Base-by-base conservation (phyloP, 2,888 invertebrate species). In the Alentia gelatinosa region DNA sequence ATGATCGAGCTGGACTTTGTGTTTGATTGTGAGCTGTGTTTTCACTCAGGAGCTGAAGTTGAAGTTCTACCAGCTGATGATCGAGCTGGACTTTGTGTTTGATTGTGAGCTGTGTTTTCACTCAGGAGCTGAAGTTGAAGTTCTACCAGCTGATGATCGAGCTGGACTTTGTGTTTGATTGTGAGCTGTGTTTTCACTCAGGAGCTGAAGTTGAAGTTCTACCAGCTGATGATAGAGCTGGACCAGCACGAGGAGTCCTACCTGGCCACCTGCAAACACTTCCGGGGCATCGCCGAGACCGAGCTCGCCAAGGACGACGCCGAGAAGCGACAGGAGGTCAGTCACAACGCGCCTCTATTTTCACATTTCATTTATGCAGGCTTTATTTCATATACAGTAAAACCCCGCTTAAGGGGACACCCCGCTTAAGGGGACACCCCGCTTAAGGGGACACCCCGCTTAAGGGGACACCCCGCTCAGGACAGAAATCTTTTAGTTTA, bases 1-100 rank as follows among this genome's bases (percentile, higher is more conserved):
- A 99, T 99, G 99, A 99, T 99, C 96, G 98, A 98, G 93, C 97
- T 99, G 86, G 99, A 99, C 96, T n/a, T n/a, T n/a, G n/a, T n/a
- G n/a, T n/a, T n/a, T n/a, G n/a, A n/a, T n/a, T n/a, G n/a, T n/a
- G n/a, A n/a, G n/a, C n/a, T n/a, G n/a, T n/a, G 47, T 42, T 42
- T 42, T 42, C 15, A 42, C 47, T 42, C 95, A 97, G 96, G 96
- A 97, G 68, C 95, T 97, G 91, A 98, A 98, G 96, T 95, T 98
- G 91, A 97, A 97, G 96, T 98, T 97, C 95, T 98, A 97, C 95
- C 97, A 97, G 96, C 96, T 98, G 93, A 99, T 99, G 99, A 99
- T 99, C 96, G 98, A 98, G 93, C 97, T 99, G 86, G 99, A 99
- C 96, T 12, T 42, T 42, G 47, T 15, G 7, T 42, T 12, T 42